Evolutionary conservation across 2,888 invertebrate genomes (phyloP), one percentile per base, ranked within the genome.

Genomic region (Thymelicus sylvestris): DNA sequence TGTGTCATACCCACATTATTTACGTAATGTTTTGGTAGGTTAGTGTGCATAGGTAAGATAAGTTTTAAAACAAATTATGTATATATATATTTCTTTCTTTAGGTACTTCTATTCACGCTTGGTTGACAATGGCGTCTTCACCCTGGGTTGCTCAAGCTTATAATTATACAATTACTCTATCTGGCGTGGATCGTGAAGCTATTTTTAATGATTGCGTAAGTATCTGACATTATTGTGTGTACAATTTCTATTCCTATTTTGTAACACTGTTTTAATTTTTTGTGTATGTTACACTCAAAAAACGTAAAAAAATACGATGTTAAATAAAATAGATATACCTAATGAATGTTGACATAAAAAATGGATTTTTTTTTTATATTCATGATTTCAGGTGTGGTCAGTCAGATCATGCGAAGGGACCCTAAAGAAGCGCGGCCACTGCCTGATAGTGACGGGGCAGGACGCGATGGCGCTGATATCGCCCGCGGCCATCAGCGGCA

Each of bases 121-220:
- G 92, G 92, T 73, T 93, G 52, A 84, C 90, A 12, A 93, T 93
- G 92, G 92, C 92, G 4, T 85, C 92, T 7, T 83, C 92, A 1
- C 88, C 90, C 5, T 88, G 88, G 89, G 86, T 92, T 47, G 88
- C 93, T 52, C 86, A 89, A 72, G 86, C 88, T 72, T 93, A 88
- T 79, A 82, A 81, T 70, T 93, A 93, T 78, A 90, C 90, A 0
- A 82, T 93, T 66, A 93, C 92, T 65, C 85, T 93, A 75, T 91
- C 92, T 73, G 93, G 93, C 72, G 91, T 89, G 79, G 92, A 93
- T 73, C 85, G 93, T 61, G 93, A 93, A 85, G 93, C 92, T 69
- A 92, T 93, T 76, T 93, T 93, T 79, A 88, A 91, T 31, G 92
- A 93, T 74, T 85, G 85, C 75, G 93, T 93, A 84, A 88, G 92